These are phyloP conservation scores for Danio aesculapii DNA, from an alignment of 2,797 vertebrate genomes.

Conservation along the genomic window DNA sequence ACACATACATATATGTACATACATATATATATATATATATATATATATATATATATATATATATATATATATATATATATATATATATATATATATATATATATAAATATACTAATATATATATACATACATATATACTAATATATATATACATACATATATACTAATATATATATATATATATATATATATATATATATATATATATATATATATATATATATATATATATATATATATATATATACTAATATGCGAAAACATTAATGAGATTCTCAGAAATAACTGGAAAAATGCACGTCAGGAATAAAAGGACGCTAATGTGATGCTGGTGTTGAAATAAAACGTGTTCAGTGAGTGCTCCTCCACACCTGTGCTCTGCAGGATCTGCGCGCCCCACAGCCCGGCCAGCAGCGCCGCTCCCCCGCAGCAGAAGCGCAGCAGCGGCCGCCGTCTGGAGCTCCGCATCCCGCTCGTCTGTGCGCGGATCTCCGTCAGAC, in stretches of 20 bases:
- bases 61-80: background rate
- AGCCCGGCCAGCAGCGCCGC: constrained; percentile 76
- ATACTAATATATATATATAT: background rate
- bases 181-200: background rate
- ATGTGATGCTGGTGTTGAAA: background rate
- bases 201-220: too few relatives aligned
- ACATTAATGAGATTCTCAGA: background rate
- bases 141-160: background rate
- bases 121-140: too few relatives aligned
- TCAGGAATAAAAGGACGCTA: too few relatives aligned
- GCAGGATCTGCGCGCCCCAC: constrained; percentile 75
- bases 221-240: background rate
- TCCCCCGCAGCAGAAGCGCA: constrained; percentile 81
- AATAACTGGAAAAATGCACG: background rate
- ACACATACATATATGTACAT: background rate
- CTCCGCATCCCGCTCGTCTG: constrained; percentile 71
- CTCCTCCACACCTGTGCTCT: constrained; percentile 75
- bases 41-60: background rate
- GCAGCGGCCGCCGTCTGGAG: constrained; percentile 76
- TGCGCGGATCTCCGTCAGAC: constrained; percentile 64
- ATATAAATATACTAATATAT: too few relatives aligned
- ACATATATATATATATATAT: background rate
- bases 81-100: background rate
- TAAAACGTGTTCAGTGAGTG: background rate
- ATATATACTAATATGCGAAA: background rate